phyloP scores from a whole-genome alignment of 2,888 invertebrate genomes.

The Dryobota labecula region DNA sequence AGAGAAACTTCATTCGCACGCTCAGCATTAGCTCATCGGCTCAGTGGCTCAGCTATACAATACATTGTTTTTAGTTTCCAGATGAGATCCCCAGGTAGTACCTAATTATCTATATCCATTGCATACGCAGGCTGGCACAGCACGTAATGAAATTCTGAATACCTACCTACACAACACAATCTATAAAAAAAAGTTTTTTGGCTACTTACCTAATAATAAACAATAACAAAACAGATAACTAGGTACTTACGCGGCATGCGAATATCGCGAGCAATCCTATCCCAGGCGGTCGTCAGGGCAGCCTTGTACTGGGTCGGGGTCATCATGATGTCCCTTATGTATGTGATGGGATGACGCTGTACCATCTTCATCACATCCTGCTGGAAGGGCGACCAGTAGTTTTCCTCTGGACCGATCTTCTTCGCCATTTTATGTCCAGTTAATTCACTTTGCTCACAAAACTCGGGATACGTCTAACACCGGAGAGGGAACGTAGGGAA shows the following conservation, averaged over 20 bases:
- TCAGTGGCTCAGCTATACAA: neutral
- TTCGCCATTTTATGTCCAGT: slow-evolving; percentile 37
- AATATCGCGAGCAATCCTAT: slow-evolving; percentile 52
- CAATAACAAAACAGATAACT: slow-evolving; percentile 6
- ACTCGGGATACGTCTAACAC: slow-evolving; percentile 33
- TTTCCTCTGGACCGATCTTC: slow-evolving; percentile 52
- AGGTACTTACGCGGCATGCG: slow-evolving; percentile 46
- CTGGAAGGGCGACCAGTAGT: slow-evolving; percentile 46
- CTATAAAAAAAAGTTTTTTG: neutral
- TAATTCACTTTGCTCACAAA: slow-evolving; percentile 11
- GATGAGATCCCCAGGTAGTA: neutral
- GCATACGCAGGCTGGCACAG: neutral
- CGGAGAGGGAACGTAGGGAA: slow-evolving; percentile 11
- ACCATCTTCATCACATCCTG: slow-evolving; percentile 48
- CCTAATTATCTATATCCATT: neutral
- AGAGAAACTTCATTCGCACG: neutral
- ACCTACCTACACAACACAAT: neutral
- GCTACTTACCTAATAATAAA: neutral
- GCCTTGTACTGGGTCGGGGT: slow-evolving; percentile 57
- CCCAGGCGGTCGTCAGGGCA: slow-evolving; percentile 54
- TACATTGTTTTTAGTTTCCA: neutral
- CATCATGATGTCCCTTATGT: slow-evolving; percentile 53
- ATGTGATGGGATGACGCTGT: slow-evolving; percentile 54
- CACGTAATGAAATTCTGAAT: neutral
- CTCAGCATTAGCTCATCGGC: neutral